Conservation (phyloP, 2,888 invertebrate species). For the Drosophila emarginata region DNA sequence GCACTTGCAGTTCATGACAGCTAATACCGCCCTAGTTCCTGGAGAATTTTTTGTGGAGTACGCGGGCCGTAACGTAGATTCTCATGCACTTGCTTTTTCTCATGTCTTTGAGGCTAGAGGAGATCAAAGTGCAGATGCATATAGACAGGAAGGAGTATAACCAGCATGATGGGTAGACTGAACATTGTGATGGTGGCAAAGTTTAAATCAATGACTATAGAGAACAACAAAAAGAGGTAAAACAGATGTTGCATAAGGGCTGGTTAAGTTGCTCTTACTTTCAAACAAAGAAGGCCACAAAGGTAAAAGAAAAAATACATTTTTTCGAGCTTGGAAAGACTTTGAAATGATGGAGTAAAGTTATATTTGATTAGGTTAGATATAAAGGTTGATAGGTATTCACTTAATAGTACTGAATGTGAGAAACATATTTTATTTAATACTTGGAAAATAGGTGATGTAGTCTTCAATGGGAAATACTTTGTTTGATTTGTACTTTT, state of each 20-base stretch:
- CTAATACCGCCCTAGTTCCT: slow-evolving; percentile 88
- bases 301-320: not conserved
- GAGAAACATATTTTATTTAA: too few relatives aligned
- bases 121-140: slow-evolving; percentile 51
- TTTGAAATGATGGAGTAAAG: not conserved
- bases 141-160: slow-evolving; percentile 19
- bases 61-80: slow-evolving; percentile 47
- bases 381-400: too few relatives aligned
- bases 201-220: slow-evolving; percentile 17
- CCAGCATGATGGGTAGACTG: slow-evolving; percentile 25
- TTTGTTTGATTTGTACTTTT: too few relatives aligned
- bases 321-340: not conserved
- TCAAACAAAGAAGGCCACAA: not conserved
- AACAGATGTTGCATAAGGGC: not conserved
- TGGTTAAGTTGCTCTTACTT: not conserved
- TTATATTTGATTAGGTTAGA: too few relatives aligned
- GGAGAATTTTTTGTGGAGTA: slow-evolving; percentile 83
- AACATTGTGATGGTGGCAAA: slow-evolving; percentile 28
- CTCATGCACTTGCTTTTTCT: slow-evolving; percentile 83
- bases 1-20: slow-evolving; percentile 88
- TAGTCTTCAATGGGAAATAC: too few relatives aligned
- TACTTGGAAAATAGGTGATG: too few relatives aligned
- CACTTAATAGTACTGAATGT: too few relatives aligned
- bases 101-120: slow-evolving; percentile 83
- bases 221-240: not conserved